Base-by-base conservation (phyloP, 2,113 vertebrate species). In the Arothron firmamentum region DNA sequence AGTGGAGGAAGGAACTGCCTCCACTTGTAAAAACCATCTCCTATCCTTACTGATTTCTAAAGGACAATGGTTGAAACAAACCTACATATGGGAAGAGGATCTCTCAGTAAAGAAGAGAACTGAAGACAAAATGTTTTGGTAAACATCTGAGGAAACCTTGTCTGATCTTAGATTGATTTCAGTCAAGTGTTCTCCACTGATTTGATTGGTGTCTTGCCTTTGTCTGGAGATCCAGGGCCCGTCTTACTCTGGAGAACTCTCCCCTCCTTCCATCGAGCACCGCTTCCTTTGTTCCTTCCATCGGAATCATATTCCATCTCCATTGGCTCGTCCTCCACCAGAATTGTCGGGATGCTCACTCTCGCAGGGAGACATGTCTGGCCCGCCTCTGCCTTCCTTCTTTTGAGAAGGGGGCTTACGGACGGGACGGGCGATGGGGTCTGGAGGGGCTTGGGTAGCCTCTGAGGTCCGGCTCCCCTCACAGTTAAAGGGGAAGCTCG, bases 151-250 rank as follows among this genome's bases (percentile, higher is more conserved):
- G 25, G 25, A 3, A 3, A 6, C 25, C 25, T 1, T 28, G 6
- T 28, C 25, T 28, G 10, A 38, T 38, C 11, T 12, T 38, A 38
- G 34, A 38, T 11, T 12, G 34, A 38, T 38, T 28, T 28, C 4
- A 28, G 2, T 6, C 25, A 28, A 28, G 6, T 28, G 25, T 28
- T 28, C 57, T 43, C 43, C 13, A 45, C 1, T 17, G 14, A 48
- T 17, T 18, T 48, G 34, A 48, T 19, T 19, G 46, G n/a, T 48
- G 46, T 9, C 46, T 57, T 94, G 96, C 95, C 95, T 83, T 93
- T 87, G 58, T 94, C 92, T 1, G 93, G 90, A 42, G 92, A 92
- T n/a, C 78, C 85, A 10, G 72, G 90, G 17, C 88, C 82, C 84
- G 90, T 93, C 62, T 43, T 79, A 62, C 56, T 67, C 57, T 68